Percentiles rank a stretch among this genome's conserved stretches.
These are phyloP conservation scores for Netelia fuscicornis DNA, from an alignment of 2,888 invertebrate species.

Conservation along the genomic window DNA sequence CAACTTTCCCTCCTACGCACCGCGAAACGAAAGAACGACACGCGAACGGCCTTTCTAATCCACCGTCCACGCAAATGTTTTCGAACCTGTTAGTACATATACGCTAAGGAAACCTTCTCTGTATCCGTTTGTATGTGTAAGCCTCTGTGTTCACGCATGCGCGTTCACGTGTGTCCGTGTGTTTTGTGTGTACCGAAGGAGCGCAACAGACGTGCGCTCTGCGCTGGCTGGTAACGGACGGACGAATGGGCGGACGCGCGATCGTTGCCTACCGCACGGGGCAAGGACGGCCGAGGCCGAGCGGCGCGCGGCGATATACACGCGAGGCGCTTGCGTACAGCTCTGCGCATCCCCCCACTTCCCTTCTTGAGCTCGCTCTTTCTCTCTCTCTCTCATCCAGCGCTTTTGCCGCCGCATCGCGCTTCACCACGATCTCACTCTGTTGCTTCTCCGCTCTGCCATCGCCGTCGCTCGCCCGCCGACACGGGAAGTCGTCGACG, in stretches of 20 bases:
- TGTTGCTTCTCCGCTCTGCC: constrained; percentile 30
- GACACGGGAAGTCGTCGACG: constrained; percentile 70
- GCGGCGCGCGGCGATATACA: constrained; percentile 26
- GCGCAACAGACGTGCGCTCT: constrained; percentile 21
- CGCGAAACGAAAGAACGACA: constrained; percentile 64
- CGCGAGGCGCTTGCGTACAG: constrained; percentile 24
- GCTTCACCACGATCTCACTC: not conserved
- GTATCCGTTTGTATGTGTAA: constrained; percentile 19
- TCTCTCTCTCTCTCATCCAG: not conserved
- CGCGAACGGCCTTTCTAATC: constrained; percentile 81
- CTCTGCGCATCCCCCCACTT: constrained; percentile 25
- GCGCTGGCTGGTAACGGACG: constrained; percentile 67
- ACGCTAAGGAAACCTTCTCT: constrained; percentile 20
- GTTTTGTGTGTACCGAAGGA: constrained; percentile 14
- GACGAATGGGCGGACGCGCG: constrained; percentile 64
- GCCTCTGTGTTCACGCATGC: not conserved
- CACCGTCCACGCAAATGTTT: constrained; percentile 78
- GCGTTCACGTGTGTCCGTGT: not conserved
- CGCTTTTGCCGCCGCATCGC: constrained; percentile 18
- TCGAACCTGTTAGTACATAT: constrained; percentile 78
- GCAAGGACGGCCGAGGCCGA: constrained; percentile 85
- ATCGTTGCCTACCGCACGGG: constrained; percentile 81
- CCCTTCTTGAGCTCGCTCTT: not conserved
- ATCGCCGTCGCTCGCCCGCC: constrained; percentile 6
- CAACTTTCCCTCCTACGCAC: constrained; percentile 82